These are phyloP conservation scores for Lamprologus sp. DNA, from an alignment of 2,113 vertebrate species.

Conservation along the genomic window DNA sequence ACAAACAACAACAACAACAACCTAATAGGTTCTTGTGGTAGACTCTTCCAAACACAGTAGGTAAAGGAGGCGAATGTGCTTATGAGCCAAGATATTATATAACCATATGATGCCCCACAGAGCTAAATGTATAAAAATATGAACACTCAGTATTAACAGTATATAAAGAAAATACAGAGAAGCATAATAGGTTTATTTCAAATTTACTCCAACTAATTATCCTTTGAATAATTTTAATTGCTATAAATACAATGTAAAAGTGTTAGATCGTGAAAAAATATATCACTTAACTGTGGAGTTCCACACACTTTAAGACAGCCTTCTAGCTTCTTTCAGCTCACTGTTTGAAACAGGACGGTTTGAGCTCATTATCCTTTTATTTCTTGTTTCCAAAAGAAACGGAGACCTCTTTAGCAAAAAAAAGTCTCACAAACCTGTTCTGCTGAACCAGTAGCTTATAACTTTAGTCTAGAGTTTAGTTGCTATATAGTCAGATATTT, in stretches of 20 bases:
- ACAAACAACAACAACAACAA: background rate
- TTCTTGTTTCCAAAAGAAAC: background rate
- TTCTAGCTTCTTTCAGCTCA: background rate
- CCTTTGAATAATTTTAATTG: background rate
- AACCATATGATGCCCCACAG: background rate
- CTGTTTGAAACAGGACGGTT: background rate
- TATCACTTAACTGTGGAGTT: background rate
- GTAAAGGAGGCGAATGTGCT: background rate
- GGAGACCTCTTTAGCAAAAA: background rate
- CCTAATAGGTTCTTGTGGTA: background rate
- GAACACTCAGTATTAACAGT: background rate
- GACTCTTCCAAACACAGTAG: background rate
- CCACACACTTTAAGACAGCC: background rate
- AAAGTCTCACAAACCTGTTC: background rate
- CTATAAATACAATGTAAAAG: background rate
- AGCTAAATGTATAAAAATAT: background rate
- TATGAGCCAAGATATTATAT: background rate
- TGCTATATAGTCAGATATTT: background rate
- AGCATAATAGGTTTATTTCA: background rate
- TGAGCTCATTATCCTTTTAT: background rate
- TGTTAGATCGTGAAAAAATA: background rate
- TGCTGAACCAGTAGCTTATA: background rate
- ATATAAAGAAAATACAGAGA: background rate
- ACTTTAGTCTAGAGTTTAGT: background rate
- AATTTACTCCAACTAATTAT: background rate